These are phyloP conservation scores for Aelia acuminata DNA, from an alignment of 2,888 invertebrate genomes.

Conservation along the genomic window DNA sequence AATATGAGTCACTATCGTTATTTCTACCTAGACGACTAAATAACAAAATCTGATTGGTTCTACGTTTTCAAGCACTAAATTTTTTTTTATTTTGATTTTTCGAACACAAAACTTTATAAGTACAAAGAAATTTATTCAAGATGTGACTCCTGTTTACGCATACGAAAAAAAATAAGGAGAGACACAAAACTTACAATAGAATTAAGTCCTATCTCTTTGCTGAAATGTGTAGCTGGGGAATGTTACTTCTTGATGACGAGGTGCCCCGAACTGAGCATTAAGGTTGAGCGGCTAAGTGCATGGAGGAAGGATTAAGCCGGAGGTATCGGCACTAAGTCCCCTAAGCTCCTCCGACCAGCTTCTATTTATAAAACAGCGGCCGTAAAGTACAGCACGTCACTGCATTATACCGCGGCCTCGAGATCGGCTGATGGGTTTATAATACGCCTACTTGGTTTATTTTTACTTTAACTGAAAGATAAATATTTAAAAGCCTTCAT, in stretches of 20 bases:
- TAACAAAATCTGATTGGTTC: too few relatives aligned
- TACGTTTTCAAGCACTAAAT: too few relatives aligned
- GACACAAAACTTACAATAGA: too few relatives aligned
- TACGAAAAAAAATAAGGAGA: too few relatives aligned
- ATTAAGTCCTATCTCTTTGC: not conserved
- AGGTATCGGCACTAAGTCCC: slow-evolving; percentile 28
- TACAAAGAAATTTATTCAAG: too few relatives aligned
- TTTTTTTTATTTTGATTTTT: too few relatives aligned
- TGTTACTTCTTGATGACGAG: not conserved
- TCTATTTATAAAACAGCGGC: not conserved
- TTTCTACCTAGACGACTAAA: too few relatives aligned
- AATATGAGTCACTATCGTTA: too few relatives aligned
- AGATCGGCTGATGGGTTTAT: not conserved
- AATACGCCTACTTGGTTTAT: not conserved
- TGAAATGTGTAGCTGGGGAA: not conserved
- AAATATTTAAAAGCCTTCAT: not conserved
- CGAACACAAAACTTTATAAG: too few relatives aligned
- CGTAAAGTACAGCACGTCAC: not conserved
- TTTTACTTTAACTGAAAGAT: not conserved
- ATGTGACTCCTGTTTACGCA: too few relatives aligned
- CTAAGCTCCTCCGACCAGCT: not conserved
- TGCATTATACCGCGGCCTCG: not conserved
- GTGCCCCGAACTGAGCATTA: not conserved
- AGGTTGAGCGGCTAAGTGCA: slow-evolving; percentile 9
- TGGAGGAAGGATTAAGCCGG: not conserved